Evolutionary conservation across 2,888 invertebrate genomes (phyloP), one percentile per base, ranked within the genome.

Genomic region (Mythimna ferrago): DNA sequence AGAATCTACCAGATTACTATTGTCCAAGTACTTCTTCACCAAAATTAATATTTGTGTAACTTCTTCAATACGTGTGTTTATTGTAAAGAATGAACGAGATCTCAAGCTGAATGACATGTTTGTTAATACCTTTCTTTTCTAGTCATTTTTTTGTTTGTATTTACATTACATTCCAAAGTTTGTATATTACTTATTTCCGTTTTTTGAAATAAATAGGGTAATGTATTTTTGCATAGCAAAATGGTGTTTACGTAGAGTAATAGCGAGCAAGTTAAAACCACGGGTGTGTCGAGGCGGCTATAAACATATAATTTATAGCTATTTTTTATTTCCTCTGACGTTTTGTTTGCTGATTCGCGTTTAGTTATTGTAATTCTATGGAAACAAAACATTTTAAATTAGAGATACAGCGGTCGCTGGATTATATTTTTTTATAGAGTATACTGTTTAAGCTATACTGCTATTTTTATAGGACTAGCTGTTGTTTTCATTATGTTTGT

Each of bases 201-300:
- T 92, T 77, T 92, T 91, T 90, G 86, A 87, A 91, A 89, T 92
- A 89, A 90, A 88, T 94, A 94, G 93, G 92, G 88, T 94, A 94
- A 93, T 91, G 92, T 94, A 94, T 95, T 96, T 96, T 96, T 96
- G 96, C 96, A 96, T 94, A 95, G 96, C 96, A 96, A 95, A 96
- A 95, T 94, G 89, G 88, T 93, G 92, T 95, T 94, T 93, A 89
- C 85, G 93, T 95, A 94, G 93, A 89, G 89, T 83, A 91, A 91
- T 93, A 92, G 90, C 84, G 87, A 90, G 89, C 92, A 88, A 87
- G 85, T 84, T 86, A 84, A 87, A 88, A 91, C 89, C 90, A 90
- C 90, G 90, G 87, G 89, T 87, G 91, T 89, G 90, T 89, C 84
- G 91, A 86, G 91, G 89, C 88, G 90, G 92, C 87, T 92, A 90